These are phyloP conservation scores for Taphrorychus bicolor DNA, from an alignment of 2,888 invertebrate species.

Conservation along the genomic window DNA sequence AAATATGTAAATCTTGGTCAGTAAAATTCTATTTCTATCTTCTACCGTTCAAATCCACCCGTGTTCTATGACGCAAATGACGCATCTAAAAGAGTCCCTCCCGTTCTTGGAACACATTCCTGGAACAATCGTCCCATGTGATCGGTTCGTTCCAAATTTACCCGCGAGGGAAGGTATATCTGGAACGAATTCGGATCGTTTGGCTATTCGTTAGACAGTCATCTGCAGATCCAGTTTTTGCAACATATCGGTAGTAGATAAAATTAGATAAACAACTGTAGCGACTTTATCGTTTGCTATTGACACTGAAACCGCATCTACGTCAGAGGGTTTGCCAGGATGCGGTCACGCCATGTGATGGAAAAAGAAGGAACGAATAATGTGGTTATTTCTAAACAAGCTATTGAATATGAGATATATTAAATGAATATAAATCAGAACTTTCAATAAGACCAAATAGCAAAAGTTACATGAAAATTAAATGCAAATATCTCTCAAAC, in stretches of 20 bases:
- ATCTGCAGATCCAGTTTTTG: background rate
- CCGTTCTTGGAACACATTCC: background rate
- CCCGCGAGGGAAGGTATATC: background rate
- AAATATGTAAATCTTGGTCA: too few relatives aligned
- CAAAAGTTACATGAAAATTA: too few relatives aligned
- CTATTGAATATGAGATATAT: too few relatives aligned
- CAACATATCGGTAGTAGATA: conserved; percentile 1
- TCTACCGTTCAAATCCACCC: too few relatives aligned
- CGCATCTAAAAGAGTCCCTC: background rate
- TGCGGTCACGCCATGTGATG: conserved; percentile 6
- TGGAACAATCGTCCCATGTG: background rate
- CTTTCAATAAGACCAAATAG: too few relatives aligned
- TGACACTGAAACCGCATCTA: conserved; percentile 8
- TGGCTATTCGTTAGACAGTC: background rate
- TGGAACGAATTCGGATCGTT: background rate
- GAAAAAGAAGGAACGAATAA: background rate
- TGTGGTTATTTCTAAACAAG: too few relatives aligned
- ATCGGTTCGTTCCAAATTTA: background rate
- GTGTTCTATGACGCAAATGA: background rate
- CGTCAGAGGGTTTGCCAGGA: background rate
- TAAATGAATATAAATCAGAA: too few relatives aligned
- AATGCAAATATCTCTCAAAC: too few relatives aligned
- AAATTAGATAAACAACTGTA: conserved; percentile 1
- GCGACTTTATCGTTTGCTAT: background rate
- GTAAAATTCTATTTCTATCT: too few relatives aligned